Percentiles rank a stretch among this genome's conserved stretches.
These are phyloP conservation scores for Pristis pectinata DNA, from an alignment of 2,797 vertebrate genomes.

Conservation along the genomic window DNA sequence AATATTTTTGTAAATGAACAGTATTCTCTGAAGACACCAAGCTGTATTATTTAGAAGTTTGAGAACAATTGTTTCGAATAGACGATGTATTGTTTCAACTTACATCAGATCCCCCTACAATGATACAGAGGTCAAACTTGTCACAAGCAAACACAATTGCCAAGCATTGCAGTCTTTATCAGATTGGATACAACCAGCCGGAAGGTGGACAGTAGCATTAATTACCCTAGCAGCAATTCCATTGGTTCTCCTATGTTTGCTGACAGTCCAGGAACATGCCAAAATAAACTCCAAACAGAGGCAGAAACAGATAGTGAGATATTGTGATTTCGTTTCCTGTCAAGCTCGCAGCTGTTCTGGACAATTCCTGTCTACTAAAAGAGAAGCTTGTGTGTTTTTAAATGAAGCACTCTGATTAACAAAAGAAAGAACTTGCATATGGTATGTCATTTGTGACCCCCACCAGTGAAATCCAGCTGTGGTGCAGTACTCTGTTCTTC, in stretches of 20 bases:
- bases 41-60: no score
- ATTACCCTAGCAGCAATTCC: not conserved
- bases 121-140: no score
- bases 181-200: not conserved
- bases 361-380: not conserved
- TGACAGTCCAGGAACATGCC: not conserved
- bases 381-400: not conserved
- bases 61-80: no score
- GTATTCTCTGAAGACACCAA: no score
- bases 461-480: no score
- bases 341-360: not conserved
- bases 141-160: no score
- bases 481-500: no score
- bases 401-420: not conserved
- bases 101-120: no score
- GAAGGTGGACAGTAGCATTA: not conserved
- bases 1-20: no score
- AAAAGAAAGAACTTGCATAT: not conserved
- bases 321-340: not conserved
- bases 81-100: no score
- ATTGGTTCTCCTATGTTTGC: not conserved
- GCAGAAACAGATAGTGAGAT: not conserved
- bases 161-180: not conserved
- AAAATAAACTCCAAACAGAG: not conserved
- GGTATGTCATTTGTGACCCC: not conserved